Evolutionary conservation across 2,113 vertebrate species (phyloP).

Genomic region (Cacatua alba): DNA sequence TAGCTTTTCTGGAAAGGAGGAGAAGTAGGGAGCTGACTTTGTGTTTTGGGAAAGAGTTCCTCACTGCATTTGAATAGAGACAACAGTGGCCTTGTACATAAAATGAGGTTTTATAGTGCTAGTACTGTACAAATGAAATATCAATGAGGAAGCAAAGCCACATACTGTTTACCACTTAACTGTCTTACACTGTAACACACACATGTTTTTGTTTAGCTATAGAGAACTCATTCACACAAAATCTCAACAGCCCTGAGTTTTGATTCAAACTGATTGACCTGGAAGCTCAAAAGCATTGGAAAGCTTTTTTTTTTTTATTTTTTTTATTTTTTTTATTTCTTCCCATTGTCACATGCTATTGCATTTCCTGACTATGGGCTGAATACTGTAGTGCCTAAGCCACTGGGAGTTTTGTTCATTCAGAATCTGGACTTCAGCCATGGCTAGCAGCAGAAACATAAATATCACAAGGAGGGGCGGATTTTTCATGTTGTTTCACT

Average conservation of each 20-base stretch:
- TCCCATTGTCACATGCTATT: slow-evolving; percentile 61
- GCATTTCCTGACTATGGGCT: slow-evolving; percentile 46
- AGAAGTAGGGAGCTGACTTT: no score
- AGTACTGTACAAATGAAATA: slow-evolving; percentile 2
- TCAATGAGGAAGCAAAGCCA: neutral
- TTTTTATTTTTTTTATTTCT: neutral
- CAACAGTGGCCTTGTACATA: neutral
- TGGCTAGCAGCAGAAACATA: slow-evolving; percentile 57
- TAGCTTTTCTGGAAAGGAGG: no score
- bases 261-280: slow-evolving; percentile 38
- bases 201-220: slow-evolving; percentile 33
- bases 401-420: slow-evolving; percentile 38
- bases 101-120: neutral
- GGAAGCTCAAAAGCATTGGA: slow-evolving; percentile 35
- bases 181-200: neutral
- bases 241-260: slow-evolving; percentile 12
- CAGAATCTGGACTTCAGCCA: slow-evolving; percentile 37
- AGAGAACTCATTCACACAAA: slow-evolving; percentile 44
- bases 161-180: neutral
- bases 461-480: slow-evolving; percentile 63
- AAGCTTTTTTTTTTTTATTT: neutral
- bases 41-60: no score
- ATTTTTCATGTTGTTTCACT: slow-evolving; percentile 39
- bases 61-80: neutral
- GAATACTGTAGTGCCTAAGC: slow-evolving; percentile 10